Evolutionary conservation across 2,797 vertebrate genomes (phyloP).

Genomic region (Acanthornis magna): DNA sequence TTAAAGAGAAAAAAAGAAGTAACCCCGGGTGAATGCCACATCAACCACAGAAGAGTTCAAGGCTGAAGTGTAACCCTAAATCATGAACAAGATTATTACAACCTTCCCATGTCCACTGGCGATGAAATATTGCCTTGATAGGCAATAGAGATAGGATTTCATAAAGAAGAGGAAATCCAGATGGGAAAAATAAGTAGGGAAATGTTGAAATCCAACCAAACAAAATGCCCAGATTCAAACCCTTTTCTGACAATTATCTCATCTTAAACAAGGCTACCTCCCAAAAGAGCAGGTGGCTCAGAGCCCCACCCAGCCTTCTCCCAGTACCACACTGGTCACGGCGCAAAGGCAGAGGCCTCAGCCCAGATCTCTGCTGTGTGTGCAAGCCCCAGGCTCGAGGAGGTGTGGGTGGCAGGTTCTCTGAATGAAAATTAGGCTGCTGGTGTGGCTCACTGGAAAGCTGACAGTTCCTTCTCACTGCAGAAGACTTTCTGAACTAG

Average conservation of each 20-base stretch:
- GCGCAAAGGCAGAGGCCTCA: background rate
- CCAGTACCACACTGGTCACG: background rate
- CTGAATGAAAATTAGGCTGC: background rate
- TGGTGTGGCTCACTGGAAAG: background rate
- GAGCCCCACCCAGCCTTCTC: background rate
- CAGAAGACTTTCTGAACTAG: background rate
- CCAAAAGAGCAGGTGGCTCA: background rate
- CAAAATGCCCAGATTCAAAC: rapidly evolving
- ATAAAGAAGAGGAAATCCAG: background rate
- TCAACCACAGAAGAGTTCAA: background rate
- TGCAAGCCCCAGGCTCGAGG: background rate
- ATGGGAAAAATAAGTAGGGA: background rate
- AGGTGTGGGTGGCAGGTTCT: background rate
- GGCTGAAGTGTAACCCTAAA: background rate
- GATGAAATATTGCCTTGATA: background rate
- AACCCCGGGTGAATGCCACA: background rate
- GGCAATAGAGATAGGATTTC: background rate
- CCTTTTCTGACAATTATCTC: background rate
- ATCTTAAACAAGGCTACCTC: background rate
- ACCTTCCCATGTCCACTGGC: background rate
- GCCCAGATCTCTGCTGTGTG: background rate
- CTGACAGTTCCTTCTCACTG: background rate
- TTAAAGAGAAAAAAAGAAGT: background rate
- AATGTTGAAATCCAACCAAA: background rate
- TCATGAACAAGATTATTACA: background rate